Conservation (phyloP, 2,797 vertebrate genomes). For the Microctenopoma stevenorrisi region DNA sequence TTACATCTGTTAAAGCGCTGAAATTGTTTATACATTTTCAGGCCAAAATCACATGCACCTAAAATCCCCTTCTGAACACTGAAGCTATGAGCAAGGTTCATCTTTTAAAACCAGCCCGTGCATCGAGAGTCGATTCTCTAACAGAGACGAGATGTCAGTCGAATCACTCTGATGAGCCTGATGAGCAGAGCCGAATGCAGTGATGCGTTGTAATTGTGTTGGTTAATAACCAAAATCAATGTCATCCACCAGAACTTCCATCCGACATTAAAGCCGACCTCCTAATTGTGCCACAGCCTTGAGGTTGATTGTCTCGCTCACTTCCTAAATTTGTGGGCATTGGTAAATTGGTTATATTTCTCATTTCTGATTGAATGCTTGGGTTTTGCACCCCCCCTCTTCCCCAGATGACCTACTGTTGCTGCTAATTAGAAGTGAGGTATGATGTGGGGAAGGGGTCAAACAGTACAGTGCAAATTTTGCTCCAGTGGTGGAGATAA, state of each 20-base stretch:
- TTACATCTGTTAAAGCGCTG: too few relatives aligned
- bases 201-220: slow-evolving; percentile 42
- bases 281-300: slow-evolving; percentile 16
- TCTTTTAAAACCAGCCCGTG: background rate
- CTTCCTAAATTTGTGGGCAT: slow-evolving; percentile 52
- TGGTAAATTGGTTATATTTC: slow-evolving; percentile 36
- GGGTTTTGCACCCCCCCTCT: background rate
- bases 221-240: slow-evolving; percentile 59
- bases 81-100: background rate
- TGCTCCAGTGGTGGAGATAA: slow-evolving; percentile 33
- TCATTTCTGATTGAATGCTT: slow-evolving; percentile 43
- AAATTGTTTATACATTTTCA: background rate
- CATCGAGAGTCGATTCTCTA: background rate
- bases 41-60: background rate
- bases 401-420: slow-evolving; percentile 42
- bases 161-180: slow-evolving; percentile 41
- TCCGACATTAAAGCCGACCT: slow-evolving; percentile 38
- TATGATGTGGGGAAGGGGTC: slow-evolving; percentile 65
- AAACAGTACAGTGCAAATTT: slow-evolving; percentile 30
- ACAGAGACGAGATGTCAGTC: slow-evolving; percentile 13
- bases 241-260: slow-evolving; percentile 55
- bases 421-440: slow-evolving; percentile 43
- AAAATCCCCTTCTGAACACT: background rate
- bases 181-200: slow-evolving; percentile 32
- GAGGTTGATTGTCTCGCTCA: slow-evolving; percentile 48